Percentiles rank a stretch among this genome's conserved stretches.
Conservation (phyloP, 2,888 invertebrate species). For the Diabrotica balteata region DNA sequence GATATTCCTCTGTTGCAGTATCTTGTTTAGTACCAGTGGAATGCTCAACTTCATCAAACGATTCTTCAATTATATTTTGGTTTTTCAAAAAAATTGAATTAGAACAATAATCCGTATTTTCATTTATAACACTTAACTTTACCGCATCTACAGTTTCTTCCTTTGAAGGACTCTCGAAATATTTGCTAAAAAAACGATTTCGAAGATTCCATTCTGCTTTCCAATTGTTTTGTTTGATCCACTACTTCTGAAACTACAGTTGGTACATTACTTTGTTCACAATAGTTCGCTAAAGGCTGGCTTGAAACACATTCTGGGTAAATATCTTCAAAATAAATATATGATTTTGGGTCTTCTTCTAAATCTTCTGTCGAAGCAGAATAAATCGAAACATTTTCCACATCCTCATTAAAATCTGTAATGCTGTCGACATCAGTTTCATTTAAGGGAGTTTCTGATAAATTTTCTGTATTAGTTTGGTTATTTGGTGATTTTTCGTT, state of each 20-base stretch:
- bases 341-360: conserved; percentile 36
- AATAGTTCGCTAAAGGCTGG: conserved; percentile 25
- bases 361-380: conserved; percentile 40
- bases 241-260: neutral
- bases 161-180: conserved; percentile 39
- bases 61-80: neutral
- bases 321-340: conserved; percentile 40
- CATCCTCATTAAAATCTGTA: conserved; percentile 9
- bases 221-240: conserved; percentile 11
- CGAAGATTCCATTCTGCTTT: conserved; percentile 22
- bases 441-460: neutral
- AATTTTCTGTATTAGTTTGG: neutral
- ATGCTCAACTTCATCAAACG: neutral
- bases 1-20: neutral
- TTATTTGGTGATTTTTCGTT: neutral
- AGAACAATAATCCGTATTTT: neutral
- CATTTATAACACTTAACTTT: neutral
- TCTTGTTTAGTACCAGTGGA: neutral
- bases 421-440: neutral
- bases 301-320: conserved; percentile 35
- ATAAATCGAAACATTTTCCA: conserved; percentile 32
- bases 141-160: neutral
- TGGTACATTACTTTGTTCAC: neutral
- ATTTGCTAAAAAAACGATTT: conserved; percentile 49
- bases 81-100: neutral